Evolutionary conservation across 92 coral and sea anemone genomes (phyloP), one percentile per base, ranked within the genome.

Genomic region (Siderastrea siderea): DNA sequence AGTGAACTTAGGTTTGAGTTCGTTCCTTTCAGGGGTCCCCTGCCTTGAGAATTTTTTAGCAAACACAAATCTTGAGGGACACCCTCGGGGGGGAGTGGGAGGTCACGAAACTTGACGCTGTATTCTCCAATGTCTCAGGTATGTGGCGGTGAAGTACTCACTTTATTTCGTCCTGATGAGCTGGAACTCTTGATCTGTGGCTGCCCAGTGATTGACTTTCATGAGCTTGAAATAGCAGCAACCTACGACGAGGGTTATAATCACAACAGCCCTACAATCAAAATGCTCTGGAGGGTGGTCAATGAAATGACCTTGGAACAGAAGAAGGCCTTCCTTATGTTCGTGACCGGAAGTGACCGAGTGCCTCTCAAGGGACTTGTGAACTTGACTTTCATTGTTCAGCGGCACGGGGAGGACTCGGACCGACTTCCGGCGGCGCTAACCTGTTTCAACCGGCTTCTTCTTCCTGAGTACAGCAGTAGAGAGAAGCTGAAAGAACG

Each of bases 331-430:
- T 77, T 97, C 51, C 94, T 97, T 17, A 93, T 93, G 86, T 97
- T 97, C 75, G 99, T 95, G 10, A 97, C 99, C 4, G 99, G 98
- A 3, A 97, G 99, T 86, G 99, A 97, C 76, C 78, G 99, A 14
- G 99, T 95, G 11, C 99, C 99, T 6, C 90, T 97, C 9, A 96
- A 96, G 70, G 96, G 96, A 19, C 76, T 93, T 54, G 75, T 80
- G 5, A 90, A 93, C 64, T 71, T 97, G 74, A 96, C 99, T 0
- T 95, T 97, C 69, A 93, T 94, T 26, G 89, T 97, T 61, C 96
- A 96, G 86, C 94, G 91, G 44, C 98, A 95, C 44, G 99, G 99
- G 0, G 92, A 84, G 46, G 99, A 92, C 55, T 91, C 96, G 9
- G 97, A 95, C 78, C 82, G 98, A 65, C 95, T 97, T 13, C 99